Conservation (phyloP, 2,888 invertebrate genomes). For the Caenorhabditis sp. region DNA sequence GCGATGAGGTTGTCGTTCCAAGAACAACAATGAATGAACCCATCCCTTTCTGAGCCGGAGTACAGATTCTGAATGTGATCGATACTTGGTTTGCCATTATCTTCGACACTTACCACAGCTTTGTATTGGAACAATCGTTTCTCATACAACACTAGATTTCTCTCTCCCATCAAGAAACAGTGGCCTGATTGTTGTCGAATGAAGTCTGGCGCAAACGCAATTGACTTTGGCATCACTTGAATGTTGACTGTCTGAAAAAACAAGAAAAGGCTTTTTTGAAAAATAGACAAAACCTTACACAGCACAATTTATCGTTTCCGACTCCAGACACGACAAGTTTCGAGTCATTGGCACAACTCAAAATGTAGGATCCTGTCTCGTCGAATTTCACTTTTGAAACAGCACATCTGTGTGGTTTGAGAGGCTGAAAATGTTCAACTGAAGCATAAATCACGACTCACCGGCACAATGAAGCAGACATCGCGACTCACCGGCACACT, state of each 20-base stretch:
- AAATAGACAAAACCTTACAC: conserved; percentile 66
- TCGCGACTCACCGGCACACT: conserved; percentile 64
- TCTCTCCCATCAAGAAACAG: conserved; percentile 77
- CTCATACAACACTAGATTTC: conserved; percentile 78
- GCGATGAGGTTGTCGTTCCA: conserved; percentile 80
- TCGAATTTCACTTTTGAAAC: conserved; percentile 97
- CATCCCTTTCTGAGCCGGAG: conserved; percentile 80
- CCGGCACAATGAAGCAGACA: conserved; percentile 59
- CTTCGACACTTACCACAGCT: conserved; percentile 61
- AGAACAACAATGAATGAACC: conserved; percentile 78
- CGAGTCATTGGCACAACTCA: conserved; percentile 86
- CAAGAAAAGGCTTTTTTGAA: not conserved
- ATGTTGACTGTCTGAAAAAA: conserved; percentile 72
- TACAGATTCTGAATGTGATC: conserved; percentile 73
- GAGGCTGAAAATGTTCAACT: conserved; percentile 64
- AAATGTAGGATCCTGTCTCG: conserved; percentile 93
- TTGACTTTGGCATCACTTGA: conserved; percentile 73
- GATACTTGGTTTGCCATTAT: not conserved
- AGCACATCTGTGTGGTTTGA: conserved; percentile 85
- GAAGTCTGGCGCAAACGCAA: conserved; percentile 79
- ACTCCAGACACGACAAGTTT: conserved; percentile 91
- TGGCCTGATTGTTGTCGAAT: conserved; percentile 69
- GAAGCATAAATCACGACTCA: not conserved
- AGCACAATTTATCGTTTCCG: conserved; percentile 77
- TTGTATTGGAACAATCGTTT: conserved; percentile 77